Base-by-base conservation (phyloP, 2,113 vertebrate genomes). In the Oreochromis aureus region DNA sequence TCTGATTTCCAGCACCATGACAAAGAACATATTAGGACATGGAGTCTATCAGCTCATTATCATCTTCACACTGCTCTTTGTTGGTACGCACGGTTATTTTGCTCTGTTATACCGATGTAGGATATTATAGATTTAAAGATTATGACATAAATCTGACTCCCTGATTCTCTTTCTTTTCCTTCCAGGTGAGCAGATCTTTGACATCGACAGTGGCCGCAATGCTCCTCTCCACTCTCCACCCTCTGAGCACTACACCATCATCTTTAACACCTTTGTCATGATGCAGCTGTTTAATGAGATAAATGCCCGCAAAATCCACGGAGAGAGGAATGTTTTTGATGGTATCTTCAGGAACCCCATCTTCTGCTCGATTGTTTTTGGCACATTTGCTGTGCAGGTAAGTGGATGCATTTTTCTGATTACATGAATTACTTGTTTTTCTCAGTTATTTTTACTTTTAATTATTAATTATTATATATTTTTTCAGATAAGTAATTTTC, bases 201-300 rank as follows among this genome's bases (percentile, higher is more conserved):
- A 98, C 95, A 99, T 99, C 3, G 99, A 99, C 96, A 99, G 97
- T 2, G 99, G 99, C 69, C 97, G 99, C 69, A 97, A 99, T 0
- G 98, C 98, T 1, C 99, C 99, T 0, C 97, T 99, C 15, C 98
- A 99, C 92, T 97, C 99, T 1, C 99, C 99, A 6, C 98, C 98
- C 12, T 99, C 99, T 0, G 99, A 99, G 81, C 99, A 99, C 93
- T 99, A 99, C 93, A 99, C 99, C 91, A 99, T 99, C 94, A 99
- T 99, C 95, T 99, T 99, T 96, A 99, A 99, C 96, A 98, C 98
- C 63, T 99, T 99, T 9, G 99, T 99, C 94, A 98, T 99, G 98
- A 99, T 99, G 99, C 99, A 99, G 95, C 97, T 99, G 81, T 99
- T 99, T 95, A 99, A 99, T 5, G 99, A 99, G 94, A 98, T 99